phyloP scores from a whole-genome alignment of 2,797 vertebrate species.

The Nasua narica region DNA sequence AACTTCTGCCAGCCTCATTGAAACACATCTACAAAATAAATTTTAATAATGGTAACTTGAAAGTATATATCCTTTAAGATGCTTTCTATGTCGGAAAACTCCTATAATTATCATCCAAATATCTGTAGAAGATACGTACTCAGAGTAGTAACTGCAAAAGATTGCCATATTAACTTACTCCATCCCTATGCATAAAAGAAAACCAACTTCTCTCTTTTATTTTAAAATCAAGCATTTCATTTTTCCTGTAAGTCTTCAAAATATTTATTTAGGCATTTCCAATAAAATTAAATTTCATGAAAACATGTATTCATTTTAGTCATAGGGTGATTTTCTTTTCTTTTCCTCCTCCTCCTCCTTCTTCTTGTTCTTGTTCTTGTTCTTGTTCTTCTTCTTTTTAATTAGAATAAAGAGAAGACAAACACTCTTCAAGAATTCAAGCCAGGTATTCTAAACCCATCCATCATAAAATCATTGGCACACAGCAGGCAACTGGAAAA shows the following conservation, averaged over 20 bases:
- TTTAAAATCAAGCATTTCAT: neutral
- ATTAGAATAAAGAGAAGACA: slow-evolving; percentile 53
- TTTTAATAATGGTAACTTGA: neutral
- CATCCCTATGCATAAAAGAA: neutral
- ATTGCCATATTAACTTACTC: neutral
- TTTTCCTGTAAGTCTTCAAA: neutral
- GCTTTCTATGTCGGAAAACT: neutral
- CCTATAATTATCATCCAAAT: neutral
- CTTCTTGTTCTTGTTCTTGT: no score
- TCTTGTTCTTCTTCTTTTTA: neutral
- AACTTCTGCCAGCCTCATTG: neutral
- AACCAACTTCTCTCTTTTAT: neutral
- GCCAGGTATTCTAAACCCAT: slow-evolving; percentile 71
- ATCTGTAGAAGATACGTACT: neutral
- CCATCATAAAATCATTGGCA: slow-evolving; percentile 77
- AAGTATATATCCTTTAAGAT: neutral
- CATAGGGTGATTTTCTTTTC: neutral
- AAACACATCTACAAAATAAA: neutral
- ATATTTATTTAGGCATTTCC: slow-evolving; percentile 30
- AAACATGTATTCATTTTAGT: slow-evolving; percentile 11
- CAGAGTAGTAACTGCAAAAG: neutral
- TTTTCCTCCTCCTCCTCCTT: no score
- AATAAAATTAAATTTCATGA: neutral
- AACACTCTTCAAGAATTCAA: slow-evolving; percentile 64
- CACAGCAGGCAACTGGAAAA: slow-evolving; percentile 76